phyloP scores from a whole-genome alignment of 2,797 vertebrate species.

The Uromys caudimaculatus region DNA sequence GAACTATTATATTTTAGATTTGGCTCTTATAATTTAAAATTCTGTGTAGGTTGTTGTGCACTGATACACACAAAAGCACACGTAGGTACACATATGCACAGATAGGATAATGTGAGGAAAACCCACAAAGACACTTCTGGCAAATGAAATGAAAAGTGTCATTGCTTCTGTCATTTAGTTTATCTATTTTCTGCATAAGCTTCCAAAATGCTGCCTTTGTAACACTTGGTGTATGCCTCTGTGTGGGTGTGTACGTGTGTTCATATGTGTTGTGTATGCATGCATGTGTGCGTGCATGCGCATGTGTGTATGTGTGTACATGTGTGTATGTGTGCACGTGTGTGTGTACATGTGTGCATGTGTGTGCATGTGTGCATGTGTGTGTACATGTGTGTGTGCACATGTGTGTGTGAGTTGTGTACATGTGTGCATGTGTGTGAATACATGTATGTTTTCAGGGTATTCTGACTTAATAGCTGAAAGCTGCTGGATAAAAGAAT shows the following conservation, averaged over 20 bases:
- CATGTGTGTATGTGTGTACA: background rate
- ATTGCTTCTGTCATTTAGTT: conserved; percentile 15
- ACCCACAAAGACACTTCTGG: background rate
- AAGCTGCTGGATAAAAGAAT: background rate
- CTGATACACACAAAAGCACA: background rate
- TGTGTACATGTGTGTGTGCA: background rate
- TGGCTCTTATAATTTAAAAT: background rate
- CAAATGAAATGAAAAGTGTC: background rate
- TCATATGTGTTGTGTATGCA: background rate
- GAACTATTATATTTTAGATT: conserved; percentile 23
- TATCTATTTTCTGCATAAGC: conserved; percentile 1
- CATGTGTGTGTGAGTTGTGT: background rate
- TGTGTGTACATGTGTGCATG: background rate
- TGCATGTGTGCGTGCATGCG: background rate
- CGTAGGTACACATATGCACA: background rate
- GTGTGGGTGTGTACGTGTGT: background rate
- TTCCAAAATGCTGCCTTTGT: conserved; percentile 18
- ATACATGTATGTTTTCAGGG: background rate
- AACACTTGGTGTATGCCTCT: background rate
- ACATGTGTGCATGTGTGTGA: background rate
- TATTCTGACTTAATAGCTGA: conserved; percentile 42
- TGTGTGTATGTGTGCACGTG: no score
- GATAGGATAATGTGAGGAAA: background rate
- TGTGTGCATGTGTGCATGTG: background rate
- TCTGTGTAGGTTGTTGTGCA: background rate